Conservation (phyloP, 2,797 vertebrate species). For the Microtus agrestis region DNA sequence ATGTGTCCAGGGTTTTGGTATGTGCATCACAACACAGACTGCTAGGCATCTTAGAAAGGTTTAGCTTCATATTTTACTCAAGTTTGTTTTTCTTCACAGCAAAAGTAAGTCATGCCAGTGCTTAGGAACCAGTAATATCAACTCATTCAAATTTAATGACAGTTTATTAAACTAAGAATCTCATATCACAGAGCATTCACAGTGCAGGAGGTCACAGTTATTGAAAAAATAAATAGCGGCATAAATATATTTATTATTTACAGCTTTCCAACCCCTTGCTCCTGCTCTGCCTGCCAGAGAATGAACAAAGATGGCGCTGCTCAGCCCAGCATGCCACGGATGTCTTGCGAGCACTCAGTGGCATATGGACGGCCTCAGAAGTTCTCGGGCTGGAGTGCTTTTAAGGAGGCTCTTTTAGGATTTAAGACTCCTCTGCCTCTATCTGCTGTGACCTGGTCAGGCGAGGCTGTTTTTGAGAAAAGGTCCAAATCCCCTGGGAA, state of each 20-base stretch:
- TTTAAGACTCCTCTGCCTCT: not conserved
- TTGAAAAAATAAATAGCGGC: conserved; percentile 91
- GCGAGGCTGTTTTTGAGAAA: not conserved
- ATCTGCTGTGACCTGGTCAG: not conserved
- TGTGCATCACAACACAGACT: conserved; percentile 87
- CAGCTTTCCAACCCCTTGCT: conserved; percentile 85
- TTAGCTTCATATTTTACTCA: conserved; percentile 88
- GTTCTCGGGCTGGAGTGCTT: conserved; percentile 48
- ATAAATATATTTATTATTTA: conserved; percentile 88
- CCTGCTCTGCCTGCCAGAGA: conserved; percentile 79
- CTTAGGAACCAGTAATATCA: conserved; percentile 90
- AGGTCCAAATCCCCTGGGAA: not conserved
- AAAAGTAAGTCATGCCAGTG: conserved; percentile 89
- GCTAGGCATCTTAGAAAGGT: conserved; percentile 86
- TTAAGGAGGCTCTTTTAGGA: conserved; percentile 5
- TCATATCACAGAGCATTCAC: conserved; percentile 97
- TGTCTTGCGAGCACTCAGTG: conserved; percentile 46
- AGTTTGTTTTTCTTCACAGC: conserved; percentile 87
- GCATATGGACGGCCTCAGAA: conserved; percentile 55
- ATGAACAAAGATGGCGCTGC: not conserved
- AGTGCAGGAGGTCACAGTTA: conserved; percentile 98
- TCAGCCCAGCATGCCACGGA: conserved; percentile 53
- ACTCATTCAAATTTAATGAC: conserved; percentile 87
- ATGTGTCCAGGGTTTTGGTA: conserved; percentile 80
- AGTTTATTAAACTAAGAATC: conserved; percentile 93